Evolutionary conservation across 1,140 invertebrate genomes (phyloP).

Genomic region (Probaryconus sp.): DNA sequence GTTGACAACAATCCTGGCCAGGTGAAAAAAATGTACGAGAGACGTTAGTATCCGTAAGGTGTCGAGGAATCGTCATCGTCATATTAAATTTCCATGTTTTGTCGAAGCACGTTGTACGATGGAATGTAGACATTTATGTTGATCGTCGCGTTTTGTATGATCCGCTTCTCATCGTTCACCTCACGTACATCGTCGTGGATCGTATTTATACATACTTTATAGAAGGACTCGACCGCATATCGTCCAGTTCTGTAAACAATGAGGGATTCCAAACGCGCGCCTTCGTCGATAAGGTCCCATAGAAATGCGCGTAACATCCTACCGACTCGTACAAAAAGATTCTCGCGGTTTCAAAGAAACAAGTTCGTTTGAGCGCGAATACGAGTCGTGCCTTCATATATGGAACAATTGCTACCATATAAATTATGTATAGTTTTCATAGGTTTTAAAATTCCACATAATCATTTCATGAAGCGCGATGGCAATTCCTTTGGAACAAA

Average conservation of each 20-base stretch:
- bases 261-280: conserved; percentile 39
- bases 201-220: conserved; percentile 24
- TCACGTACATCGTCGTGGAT: conserved; percentile 23
- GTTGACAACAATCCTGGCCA: no score
- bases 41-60: no score
- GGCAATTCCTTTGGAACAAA: no score
- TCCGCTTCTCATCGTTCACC: conserved; percentile 28
- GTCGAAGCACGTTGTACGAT: background rate
- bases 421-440: conserved; percentile 57
- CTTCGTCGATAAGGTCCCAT: conserved; percentile 58
- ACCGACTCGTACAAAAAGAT: conserved; percentile 30
- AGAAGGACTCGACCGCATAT: conserved; percentile 24
- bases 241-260: conserved; percentile 42
- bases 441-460: conserved; percentile 42
- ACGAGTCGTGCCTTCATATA: conserved; percentile 33
- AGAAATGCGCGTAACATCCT: conserved; percentile 49
- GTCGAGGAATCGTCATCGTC: no score
- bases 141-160: conserved; percentile 29
- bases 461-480: conserved; percentile 17
- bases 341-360: conserved; percentile 44
- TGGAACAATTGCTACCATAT: conserved; percentile 46
- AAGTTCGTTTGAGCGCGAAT: conserved; percentile 21
- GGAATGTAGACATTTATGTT: conserved; percentile 10
- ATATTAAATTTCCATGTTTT: no score
- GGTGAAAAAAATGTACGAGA: no score